Base-by-base conservation (phyloP, 1,140 invertebrate species). In the Hormaphis cornu region DNA sequence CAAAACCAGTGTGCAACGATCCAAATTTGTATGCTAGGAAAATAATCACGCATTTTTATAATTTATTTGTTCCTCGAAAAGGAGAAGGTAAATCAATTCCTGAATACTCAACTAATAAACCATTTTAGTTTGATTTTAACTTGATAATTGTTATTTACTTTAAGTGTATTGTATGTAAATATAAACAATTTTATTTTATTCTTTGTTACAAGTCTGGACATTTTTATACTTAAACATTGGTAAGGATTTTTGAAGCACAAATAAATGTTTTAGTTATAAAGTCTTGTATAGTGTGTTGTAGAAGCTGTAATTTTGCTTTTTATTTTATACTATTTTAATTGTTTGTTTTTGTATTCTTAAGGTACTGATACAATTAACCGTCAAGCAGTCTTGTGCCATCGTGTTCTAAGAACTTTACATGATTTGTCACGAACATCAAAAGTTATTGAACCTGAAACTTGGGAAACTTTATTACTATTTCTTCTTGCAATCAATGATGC, bases 371-470 rank as follows among this genome's bases (percentile, higher is more conserved):
- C 88, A 8, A 93, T 95, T 53, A 95, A 93, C 76, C 84, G 91
- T 72, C 95, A 98, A 81, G 93, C 94, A 2, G 88, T 97, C 2
- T 81, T 97, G 1, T 98, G 95, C 81, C 95, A 98, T 78, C 84
- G 95, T 73, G 94, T 97, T 9, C 79, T 98, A 33, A 82, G 95
- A 48, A 91, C 91, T 7, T 82, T 97, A 1, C 91, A 96, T 77
- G 85, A 87, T 76, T 85, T 95, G 6, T 89, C 92, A n/a, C 86
- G 89, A 75, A 83, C 86, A 50, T 94, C 92, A 1, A 82, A 82
- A 66, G 81, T 82, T 52, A 83, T 98, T 72, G 89, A 90, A 42
- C 81, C 86, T 53, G 87, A 93, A 73, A 95, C 94, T 1, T 98
- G 95, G 95, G 88, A 95, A 76, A 84, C 89, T 8, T 78, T 97